Conservation (phyloP, 92 coral and sea anemone genomes). For the Bergia sp. region DNA sequence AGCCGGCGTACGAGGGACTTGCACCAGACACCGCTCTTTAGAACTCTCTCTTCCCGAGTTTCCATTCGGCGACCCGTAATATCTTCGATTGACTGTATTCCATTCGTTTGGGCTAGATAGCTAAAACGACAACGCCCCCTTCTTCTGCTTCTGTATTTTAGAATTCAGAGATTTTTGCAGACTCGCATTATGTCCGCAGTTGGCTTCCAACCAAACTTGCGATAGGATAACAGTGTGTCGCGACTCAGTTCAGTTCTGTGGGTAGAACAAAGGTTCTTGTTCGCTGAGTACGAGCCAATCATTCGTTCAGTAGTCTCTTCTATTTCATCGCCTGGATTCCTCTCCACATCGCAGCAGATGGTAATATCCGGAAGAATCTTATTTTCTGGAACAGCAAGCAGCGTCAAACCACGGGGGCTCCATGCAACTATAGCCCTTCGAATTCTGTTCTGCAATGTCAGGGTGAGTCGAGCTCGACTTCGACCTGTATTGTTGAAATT, state of each 20-base stretch:
- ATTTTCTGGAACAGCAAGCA: slow-evolving; percentile 39
- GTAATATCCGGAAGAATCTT: slow-evolving; percentile 37
- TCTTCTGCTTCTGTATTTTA: slow-evolving; percentile 44
- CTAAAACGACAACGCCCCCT: slow-evolving; percentile 5
- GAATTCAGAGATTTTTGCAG: slow-evolving; percentile 28
- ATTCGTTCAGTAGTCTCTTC: neutral
- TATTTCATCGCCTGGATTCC: slow-evolving; percentile 45
- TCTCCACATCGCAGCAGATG: slow-evolving; percentile 27
- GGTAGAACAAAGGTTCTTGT: neutral
- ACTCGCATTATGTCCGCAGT: neutral
- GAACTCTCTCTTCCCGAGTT: neutral
- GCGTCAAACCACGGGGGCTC: slow-evolving; percentile 30
- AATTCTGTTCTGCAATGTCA: slow-evolving; percentile 29
- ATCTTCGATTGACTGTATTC: neutral
- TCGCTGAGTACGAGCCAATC: neutral
- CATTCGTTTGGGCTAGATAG: slow-evolving; percentile 12
- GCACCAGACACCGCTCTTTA: neutral
- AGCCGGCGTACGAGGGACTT: too few species aligned
- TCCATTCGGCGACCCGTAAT: neutral
- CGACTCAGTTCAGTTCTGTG: neutral
- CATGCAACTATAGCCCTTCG: slow-evolving; percentile 29
- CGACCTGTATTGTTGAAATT: too few species aligned
- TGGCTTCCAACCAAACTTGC: slow-evolving; percentile 47
- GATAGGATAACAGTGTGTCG: slow-evolving; percentile 27
- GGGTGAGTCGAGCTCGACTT: too few species aligned